Conservation (phyloP, 1,140 invertebrate genomes). For the Zaprionus capensis region DNA sequence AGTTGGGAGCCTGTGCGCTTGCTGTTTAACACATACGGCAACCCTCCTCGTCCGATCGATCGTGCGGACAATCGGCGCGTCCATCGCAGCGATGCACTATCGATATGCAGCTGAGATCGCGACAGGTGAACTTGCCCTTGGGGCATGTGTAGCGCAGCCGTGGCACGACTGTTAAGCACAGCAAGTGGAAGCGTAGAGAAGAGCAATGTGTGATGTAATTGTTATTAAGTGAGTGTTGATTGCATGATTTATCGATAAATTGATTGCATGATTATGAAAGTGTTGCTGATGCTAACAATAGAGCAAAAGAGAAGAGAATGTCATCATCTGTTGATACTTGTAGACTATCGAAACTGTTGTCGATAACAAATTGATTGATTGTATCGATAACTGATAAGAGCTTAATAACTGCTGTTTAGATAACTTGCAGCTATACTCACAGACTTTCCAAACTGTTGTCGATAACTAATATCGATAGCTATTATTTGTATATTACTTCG, state of each 20-base stretch:
- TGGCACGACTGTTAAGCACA: slow-evolving; percentile 71
- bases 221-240: slow-evolving; percentile 7
- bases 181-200: slow-evolving; percentile 15
- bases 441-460: too few species aligned
- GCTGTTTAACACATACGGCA: slow-evolving; percentile 85
- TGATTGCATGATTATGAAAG: neutral
- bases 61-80: slow-evolving; percentile 86
- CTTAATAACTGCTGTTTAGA: too few species aligned
- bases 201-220: slow-evolving; percentile 3
- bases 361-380: too few species aligned
- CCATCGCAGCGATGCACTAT: slow-evolving; percentile 86
- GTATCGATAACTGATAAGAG: too few species aligned
- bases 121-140: slow-evolving; percentile 87
- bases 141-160: slow-evolving; percentile 84
- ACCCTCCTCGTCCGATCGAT: slow-evolving; percentile 86
- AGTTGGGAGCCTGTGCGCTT: neutral
- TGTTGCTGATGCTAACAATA: neutral
- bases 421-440: too few species aligned
- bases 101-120: slow-evolving; percentile 89
- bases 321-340: neutral
- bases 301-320: neutral
- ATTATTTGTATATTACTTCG: too few species aligned
- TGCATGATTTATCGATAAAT: slow-evolving; percentile 1
- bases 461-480: too few species aligned
- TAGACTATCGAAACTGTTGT: neutral